These are phyloP conservation scores for Rhopalosiphum padi DNA, from an alignment of 1,140 invertebrate species.

Conservation along the genomic window DNA sequence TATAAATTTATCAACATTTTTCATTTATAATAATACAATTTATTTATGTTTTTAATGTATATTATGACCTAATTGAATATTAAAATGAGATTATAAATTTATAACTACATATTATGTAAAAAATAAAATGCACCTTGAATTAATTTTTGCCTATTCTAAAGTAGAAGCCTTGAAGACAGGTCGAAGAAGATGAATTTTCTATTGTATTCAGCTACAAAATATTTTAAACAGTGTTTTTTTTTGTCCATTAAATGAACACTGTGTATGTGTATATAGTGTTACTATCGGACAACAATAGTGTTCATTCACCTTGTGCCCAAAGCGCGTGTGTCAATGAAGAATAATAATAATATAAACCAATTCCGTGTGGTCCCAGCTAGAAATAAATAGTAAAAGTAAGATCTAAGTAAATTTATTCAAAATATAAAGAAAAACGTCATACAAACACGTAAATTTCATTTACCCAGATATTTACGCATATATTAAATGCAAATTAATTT, in stretches of 20 bases:
- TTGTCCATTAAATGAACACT: conserved; percentile 49
- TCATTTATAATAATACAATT: not conserved
- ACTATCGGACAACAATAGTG: conserved; percentile 52
- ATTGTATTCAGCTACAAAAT: conserved; percentile 52
- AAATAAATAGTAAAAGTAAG: conserved; percentile 4
- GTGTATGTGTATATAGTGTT: conserved; percentile 33
- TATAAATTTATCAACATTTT: not conserved
- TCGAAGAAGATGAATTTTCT: conserved; percentile 48
- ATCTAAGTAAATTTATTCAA: not conserved
- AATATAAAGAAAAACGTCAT: not conserved
- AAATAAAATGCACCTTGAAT: conserved; percentile 47
- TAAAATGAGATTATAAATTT: conserved; percentile 21
- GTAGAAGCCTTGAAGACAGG: conserved; percentile 44
- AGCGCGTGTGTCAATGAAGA: conserved; percentile 51
- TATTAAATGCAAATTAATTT: not conserved
- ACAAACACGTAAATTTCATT: not conserved
- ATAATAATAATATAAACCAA: conserved; percentile 41
- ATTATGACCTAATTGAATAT: not conserved
- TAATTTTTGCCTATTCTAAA: conserved; percentile 10
- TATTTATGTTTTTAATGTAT: not conserved
- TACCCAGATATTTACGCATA: not conserved
- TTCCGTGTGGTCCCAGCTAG: conserved; percentile 28
- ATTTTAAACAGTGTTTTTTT: conserved; percentile 55
- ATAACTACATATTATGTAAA: not conserved
- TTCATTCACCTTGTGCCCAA: conserved; percentile 56